A percentile compares a stretch with the other conserved stretches of the same genome.
Conservation (phyloP, 2,888 invertebrate species). For the Luffia ferchaultella region DNA sequence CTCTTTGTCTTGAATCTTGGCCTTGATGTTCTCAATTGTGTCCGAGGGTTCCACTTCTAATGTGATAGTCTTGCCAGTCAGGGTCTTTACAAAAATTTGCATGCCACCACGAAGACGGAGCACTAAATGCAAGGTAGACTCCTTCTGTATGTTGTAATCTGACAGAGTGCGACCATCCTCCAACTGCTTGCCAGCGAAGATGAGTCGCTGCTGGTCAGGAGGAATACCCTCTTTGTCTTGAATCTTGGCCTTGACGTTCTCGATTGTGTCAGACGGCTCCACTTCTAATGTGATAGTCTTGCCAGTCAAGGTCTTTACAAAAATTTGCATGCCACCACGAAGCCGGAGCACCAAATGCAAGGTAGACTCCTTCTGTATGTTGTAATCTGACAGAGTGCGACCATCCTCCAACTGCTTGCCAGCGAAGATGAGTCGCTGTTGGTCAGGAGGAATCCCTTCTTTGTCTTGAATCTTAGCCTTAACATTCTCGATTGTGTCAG, state of each 20-base stretch:
- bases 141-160: conserved; percentile 73
- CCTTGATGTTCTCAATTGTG: conserved; percentile 32
- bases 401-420: conserved; percentile 75
- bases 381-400: conserved; percentile 70
- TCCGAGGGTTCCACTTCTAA: conserved; percentile 29
- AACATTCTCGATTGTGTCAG: conserved; percentile 69
- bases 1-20: no score
- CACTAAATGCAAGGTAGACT: conserved; percentile 66
- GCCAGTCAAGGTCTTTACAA: conserved; percentile 65
- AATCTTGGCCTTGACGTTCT: conserved; percentile 68
- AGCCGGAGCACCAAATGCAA: conserved; percentile 66
- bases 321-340: conserved; percentile 75
- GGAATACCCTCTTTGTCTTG: conserved; percentile 62
- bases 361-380: conserved; percentile 70
- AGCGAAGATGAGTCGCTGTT: conserved; percentile 69
- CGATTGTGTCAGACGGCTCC: conserved; percentile 68
- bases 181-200: conserved; percentile 72
- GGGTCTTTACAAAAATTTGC: no score
- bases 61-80: conserved; percentile 32
- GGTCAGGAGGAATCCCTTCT: conserved; percentile 64
- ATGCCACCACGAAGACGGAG: conserved; percentile 70
- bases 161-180: conserved; percentile 72
- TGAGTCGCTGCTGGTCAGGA: conserved; percentile 68
- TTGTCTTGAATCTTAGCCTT: conserved; percentile 66
- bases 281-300: conserved; percentile 67